phyloP scores from a whole-genome alignment of 2,797 vertebrate species.

The Ctenosaura bakeri region DNA sequence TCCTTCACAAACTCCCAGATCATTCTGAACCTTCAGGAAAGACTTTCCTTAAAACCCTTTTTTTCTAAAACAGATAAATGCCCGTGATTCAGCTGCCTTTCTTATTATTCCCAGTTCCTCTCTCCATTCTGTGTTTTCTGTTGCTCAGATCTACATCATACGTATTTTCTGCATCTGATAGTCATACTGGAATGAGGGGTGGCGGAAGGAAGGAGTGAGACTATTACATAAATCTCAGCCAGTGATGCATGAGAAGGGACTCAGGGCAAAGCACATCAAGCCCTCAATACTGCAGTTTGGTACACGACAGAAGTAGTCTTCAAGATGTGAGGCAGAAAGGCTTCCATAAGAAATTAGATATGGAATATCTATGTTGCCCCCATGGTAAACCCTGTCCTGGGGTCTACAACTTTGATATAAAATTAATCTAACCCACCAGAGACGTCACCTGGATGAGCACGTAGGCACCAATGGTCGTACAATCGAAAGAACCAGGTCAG shows the following conservation, averaged over 20 bases:
- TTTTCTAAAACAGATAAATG: background rate
- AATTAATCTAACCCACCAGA: too few species aligned
- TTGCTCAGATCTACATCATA: background rate
- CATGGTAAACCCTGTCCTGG: too few species aligned
- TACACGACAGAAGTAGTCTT: background rate
- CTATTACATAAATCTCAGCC: background rate
- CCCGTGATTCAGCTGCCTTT: background rate
- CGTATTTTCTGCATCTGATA: background rate
- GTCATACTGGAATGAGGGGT: background rate
- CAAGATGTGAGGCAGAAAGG: background rate
- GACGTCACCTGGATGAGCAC: too few species aligned
- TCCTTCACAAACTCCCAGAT: background rate
- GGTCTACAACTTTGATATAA: too few species aligned
- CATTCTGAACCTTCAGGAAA: background rate
- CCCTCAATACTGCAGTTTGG: too few species aligned
- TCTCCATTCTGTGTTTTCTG: background rate
- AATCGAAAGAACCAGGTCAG: too few species aligned
- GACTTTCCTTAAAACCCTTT: background rate
- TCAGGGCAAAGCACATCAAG: background rate
- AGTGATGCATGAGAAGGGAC: background rate
- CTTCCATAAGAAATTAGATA: background rate
- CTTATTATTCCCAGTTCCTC: background rate
- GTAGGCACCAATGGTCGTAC: too few species aligned
- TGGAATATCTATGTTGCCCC: background rate
- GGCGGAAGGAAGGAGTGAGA: background rate